phyloP scores from a whole-genome alignment of 2,888 invertebrate genomes.

The Polia nebulosa region DNA sequence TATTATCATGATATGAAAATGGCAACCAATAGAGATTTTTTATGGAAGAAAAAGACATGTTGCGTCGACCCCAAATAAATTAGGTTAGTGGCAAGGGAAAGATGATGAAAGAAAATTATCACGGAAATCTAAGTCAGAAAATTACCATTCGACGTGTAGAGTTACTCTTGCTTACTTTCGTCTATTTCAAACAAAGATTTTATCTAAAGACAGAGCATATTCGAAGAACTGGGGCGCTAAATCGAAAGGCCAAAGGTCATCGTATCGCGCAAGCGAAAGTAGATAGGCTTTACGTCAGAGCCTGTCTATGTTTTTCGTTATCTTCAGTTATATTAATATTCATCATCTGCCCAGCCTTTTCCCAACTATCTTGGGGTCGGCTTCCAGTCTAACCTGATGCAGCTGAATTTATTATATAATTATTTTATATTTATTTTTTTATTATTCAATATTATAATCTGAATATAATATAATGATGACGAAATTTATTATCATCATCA shows the following conservation, averaged over 20 bases:
- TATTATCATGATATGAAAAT: background rate
- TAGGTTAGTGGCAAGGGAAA: too few species aligned
- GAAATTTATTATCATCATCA: background rate
- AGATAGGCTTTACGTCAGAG: conserved; percentile 34
- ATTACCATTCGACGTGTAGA: too few species aligned
- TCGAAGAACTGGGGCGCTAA: conserved; percentile 32
- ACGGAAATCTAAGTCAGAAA: too few species aligned
- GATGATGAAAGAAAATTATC: background rate
- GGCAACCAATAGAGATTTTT: background rate
- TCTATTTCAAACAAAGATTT: background rate
- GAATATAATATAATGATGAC: background rate
- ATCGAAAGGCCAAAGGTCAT: conserved; percentile 53
- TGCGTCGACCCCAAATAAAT: background rate
- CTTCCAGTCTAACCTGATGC: too few species aligned
- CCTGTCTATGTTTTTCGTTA: conserved; percentile 9
- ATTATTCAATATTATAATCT: background rate
- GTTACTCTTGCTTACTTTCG: too few species aligned
- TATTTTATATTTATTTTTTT: too few species aligned
- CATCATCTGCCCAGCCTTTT: too few species aligned
- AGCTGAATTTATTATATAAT: too few species aligned
- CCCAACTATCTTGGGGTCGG: too few species aligned
- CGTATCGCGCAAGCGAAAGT: conserved; percentile 51
- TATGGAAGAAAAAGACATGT: background rate
- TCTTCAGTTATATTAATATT: too few species aligned
- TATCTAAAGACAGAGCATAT: background rate